phyloP scores from a whole-genome alignment of 2,113 vertebrate genomes.

The Solenodon paradoxus region DNA sequence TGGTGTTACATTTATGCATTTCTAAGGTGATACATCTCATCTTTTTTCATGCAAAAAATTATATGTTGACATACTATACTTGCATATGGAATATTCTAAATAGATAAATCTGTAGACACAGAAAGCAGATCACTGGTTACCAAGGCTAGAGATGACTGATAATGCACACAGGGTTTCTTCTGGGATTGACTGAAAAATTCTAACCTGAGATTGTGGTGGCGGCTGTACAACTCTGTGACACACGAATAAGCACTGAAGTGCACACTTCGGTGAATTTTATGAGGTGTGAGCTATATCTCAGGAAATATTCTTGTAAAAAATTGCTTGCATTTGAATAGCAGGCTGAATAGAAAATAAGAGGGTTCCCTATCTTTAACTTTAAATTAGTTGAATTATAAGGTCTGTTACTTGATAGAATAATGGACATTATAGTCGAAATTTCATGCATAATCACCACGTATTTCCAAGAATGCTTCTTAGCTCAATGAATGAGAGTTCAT shows the following conservation, averaged over 20 bases:
- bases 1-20: neutral
- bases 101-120: neutral
- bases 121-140: neutral
- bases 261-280: neutral
- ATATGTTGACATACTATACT: neutral
- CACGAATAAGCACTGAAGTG: neutral
- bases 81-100: neutral
- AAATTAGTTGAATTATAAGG: neutral
- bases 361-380: conserved; percentile 4
- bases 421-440: neutral
- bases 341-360: neutral
- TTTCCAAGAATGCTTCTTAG: neutral
- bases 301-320: neutral
- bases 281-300: neutral
- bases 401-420: conserved; percentile 9
- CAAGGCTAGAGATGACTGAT: neutral
- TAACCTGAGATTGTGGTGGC: neutral
- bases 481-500: neutral
- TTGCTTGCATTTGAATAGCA: neutral
- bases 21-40: neutral
- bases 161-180: neutral
- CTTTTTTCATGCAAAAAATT: neutral
- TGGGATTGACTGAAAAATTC: neutral
- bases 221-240: neutral
- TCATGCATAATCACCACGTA: neutral